Conservation (phyloP, 30 jellyfish, hydroid and myxozoan genomes). For the Catostylus mosaicus region DNA sequence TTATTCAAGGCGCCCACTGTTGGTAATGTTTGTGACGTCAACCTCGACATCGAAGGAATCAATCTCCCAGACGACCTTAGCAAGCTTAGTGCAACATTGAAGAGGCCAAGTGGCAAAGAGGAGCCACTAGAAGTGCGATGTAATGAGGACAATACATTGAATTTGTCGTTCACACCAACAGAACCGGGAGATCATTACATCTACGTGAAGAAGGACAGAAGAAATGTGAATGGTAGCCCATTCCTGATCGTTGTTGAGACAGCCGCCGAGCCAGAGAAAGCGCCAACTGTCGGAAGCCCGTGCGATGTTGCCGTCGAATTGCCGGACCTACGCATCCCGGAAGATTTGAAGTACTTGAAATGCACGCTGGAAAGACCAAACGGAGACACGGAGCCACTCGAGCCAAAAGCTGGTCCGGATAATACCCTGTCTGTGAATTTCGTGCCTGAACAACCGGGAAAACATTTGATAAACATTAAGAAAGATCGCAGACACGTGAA, state of each 20-base stretch:
- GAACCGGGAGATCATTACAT: slow-evolving; percentile 84
- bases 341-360: slow-evolving; percentile 78
- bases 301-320: slow-evolving; percentile 86
- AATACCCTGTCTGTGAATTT: slow-evolving; percentile 78
- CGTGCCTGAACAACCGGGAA: slow-evolving; percentile 80
- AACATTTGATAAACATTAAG: slow-evolving; percentile 81
- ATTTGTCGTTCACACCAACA: slow-evolving; percentile 73
- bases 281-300: slow-evolving; percentile 93
- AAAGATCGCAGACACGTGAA: slow-evolving; percentile 84
- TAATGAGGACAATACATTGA: slow-evolving; percentile 73
- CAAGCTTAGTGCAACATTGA: slow-evolving; percentile 58
- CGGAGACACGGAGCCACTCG: slow-evolving; percentile 87
- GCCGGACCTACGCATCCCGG: slow-evolving; percentile 90
- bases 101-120: slow-evolving; percentile 79
- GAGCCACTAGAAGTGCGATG: slow-evolving; percentile 73
- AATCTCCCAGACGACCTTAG: slow-evolving; percentile 71
- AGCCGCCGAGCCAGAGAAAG: slow-evolving; percentile 70
- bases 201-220: slow-evolving; percentile 78
- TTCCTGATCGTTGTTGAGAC: slow-evolving; percentile 64
- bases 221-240: slow-evolving; percentile 72
- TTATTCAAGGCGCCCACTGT: slow-evolving; percentile 83
- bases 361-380: slow-evolving; percentile 90
- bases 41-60: slow-evolving; percentile 80
- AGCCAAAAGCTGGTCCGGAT: slow-evolving; percentile 79
- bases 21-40: slow-evolving; percentile 90